These are phyloP conservation scores for Leistus spinibarbis DNA, from an alignment of 2,888 invertebrate genomes.

Conservation along the genomic window DNA sequence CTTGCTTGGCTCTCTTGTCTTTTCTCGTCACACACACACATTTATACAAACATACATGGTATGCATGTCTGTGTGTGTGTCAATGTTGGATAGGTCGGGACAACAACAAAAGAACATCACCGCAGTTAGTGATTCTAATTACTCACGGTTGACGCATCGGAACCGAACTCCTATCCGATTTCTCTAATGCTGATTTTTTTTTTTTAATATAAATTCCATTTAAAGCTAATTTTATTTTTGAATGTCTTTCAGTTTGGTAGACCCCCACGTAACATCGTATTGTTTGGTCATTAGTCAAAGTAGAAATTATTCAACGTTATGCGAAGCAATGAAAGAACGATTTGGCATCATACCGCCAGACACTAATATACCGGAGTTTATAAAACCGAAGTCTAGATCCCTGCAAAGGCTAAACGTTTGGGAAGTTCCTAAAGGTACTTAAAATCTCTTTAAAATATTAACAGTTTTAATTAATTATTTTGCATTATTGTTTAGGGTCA, in stretches of 20 bases:
- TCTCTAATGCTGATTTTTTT: not conserved
- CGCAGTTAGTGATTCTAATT: not conserved
- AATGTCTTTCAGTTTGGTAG: slow-evolving; percentile 58
- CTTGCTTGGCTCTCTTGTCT: not conserved
- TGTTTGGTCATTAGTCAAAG: slow-evolving; percentile 60
- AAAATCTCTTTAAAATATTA: not conserved
- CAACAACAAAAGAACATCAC: not conserved
- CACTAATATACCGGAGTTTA: not conserved
- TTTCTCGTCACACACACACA: not conserved
- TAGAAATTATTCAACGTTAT: slow-evolving; percentile 58
- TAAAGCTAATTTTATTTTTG: too few species aligned
- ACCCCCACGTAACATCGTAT: slow-evolving; percentile 60
- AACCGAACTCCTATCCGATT: not conserved
- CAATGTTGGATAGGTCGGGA: slow-evolving; percentile 13
- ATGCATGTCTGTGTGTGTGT: not conserved
- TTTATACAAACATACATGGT: not conserved
- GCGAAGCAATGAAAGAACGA: slow-evolving; percentile 57
- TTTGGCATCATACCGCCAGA: slow-evolving; percentile 41
- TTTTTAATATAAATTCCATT: too few species aligned
- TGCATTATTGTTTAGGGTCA: slow-evolving; percentile 10
- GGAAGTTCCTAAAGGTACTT: slow-evolving; percentile 25
- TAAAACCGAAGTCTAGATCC: slow-evolving; percentile 19
- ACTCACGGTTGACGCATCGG: not conserved
- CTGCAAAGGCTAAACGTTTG: slow-evolving; percentile 5
- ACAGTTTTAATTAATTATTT: not conserved